phyloP scores from a whole-genome alignment of 2,888 invertebrate genomes.

The Synanthedon tipuliformis region DNA sequence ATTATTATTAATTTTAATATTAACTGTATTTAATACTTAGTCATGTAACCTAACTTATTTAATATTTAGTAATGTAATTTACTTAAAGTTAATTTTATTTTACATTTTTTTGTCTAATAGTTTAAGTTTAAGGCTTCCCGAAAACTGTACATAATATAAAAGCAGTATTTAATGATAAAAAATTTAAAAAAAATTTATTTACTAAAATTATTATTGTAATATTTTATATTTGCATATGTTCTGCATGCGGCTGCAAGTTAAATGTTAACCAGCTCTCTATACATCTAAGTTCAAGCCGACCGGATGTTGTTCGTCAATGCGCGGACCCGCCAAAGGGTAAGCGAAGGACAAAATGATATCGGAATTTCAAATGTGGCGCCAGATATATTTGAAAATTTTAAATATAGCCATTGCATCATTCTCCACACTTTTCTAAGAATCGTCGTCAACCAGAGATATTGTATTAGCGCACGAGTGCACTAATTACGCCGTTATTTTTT shows the following conservation, averaged over 20 bases:
- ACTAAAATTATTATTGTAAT: no score
- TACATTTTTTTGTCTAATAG: no score
- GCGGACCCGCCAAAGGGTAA: conserved; percentile 35
- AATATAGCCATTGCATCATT: not conserved
- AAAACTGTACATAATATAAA: no score
- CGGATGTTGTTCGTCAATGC: conserved; percentile 44
- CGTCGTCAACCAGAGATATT: not conserved
- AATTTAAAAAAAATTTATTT: no score
- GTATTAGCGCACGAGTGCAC: not conserved
- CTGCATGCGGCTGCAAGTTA: not conserved
- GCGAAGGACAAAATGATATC: conserved; percentile 52
- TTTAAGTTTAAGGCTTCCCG: no score
- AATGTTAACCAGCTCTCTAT: not conserved
- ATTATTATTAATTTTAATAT: no score
- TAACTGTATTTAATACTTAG: no score
- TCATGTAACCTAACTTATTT: no score
- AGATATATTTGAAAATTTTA: conserved; percentile 14
- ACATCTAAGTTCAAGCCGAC: conserved; percentile 15
- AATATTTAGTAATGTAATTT: no score
- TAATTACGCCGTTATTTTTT: not conserved
- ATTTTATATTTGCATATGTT: not conserved
- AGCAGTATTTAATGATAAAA: no score
- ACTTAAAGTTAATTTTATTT: no score
- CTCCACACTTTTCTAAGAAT: not conserved
- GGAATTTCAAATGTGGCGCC: conserved; percentile 30